Evolutionary conservation across 2,113 vertebrate species (phyloP).

Genomic region (Sceloporus tristichus): DNA sequence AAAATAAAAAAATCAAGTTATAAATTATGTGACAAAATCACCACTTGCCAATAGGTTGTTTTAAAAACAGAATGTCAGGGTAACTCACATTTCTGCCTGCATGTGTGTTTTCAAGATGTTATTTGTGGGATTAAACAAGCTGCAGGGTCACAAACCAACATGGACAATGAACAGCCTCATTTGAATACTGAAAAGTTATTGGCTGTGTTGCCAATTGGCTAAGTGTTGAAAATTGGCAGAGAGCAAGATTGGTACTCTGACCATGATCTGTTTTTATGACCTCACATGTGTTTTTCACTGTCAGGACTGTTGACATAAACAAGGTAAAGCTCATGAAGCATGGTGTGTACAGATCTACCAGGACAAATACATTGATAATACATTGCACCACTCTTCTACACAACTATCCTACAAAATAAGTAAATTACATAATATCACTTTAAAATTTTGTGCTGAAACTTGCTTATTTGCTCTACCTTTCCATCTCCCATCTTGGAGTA

Average conservation of each 20-base stretch:
- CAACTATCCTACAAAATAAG: not conserved
- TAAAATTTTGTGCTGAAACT: not conserved
- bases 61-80: not conserved
- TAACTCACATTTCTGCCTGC: not conserved
- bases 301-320: not conserved
- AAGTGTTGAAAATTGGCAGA: not conserved
- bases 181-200: slow-evolving; percentile 56
- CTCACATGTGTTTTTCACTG: not conserved
- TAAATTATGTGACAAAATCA: not conserved
- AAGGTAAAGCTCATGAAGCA: not conserved
- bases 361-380: not conserved
- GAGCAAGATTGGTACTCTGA: too few relatives aligned
- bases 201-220: slow-evolving; percentile 44
- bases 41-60: not conserved
- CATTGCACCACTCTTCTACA: not conserved
- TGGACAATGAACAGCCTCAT: slow-evolving; percentile 28
- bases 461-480: not conserved
- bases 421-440: not conserved
- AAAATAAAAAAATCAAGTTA: slow-evolving; percentile 19
- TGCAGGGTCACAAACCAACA: slow-evolving; percentile 50
- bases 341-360: not conserved
- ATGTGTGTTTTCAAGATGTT: slow-evolving; percentile 54
- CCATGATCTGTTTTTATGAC: not conserved
- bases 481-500: not conserved
- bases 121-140: slow-evolving; percentile 46